Conservation (phyloP, 2,888 invertebrate genomes). For the Synergus gifuensis region DNA sequence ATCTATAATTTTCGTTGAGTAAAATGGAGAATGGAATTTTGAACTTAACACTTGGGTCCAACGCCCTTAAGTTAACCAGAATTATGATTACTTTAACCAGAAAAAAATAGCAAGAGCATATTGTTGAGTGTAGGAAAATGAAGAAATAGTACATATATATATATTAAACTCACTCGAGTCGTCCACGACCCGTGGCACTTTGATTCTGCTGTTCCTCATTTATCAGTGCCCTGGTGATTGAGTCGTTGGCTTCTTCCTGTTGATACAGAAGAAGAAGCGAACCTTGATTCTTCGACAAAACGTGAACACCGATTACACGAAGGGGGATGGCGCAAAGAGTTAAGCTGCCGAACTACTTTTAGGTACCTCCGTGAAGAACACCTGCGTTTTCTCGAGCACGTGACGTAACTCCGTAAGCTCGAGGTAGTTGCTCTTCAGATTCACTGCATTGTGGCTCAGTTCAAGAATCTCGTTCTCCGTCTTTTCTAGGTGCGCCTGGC, state of each 20-base stretch:
- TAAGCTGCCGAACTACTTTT: slow-evolving; percentile 65
- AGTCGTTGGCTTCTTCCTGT: slow-evolving; percentile 85
- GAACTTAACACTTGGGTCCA: no score
- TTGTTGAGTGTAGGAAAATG: background rate
- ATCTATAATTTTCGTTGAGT: no score
- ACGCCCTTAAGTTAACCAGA: no score
- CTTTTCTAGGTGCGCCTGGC: slow-evolving; percentile 93
- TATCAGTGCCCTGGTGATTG: slow-evolving; percentile 81
- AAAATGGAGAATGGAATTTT: no score
- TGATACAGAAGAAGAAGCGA: slow-evolving; percentile 75
- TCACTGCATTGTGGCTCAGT: slow-evolving; percentile 94
- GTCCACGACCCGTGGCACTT: slow-evolving; percentile 69
- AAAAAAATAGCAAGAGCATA: no score
- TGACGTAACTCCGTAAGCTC: slow-evolving; percentile 95
- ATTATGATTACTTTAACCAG: no score
- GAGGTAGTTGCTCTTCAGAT: slow-evolving; percentile 92
- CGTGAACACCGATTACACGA: slow-evolving; percentile 71
- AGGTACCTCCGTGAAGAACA: slow-evolving; percentile 88
- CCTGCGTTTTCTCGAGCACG: slow-evolving; percentile 94
- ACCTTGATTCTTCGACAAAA: slow-evolving; percentile 75
- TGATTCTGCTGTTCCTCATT: slow-evolving; percentile 77
- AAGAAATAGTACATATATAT: background rate
- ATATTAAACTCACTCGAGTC: slow-evolving; percentile 75
- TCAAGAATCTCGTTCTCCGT: slow-evolving; percentile 97
- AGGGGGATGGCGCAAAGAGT: slow-evolving; percentile 59